phyloP scores from a whole-genome alignment of 1,140 invertebrate species.

The Papilio aristodemus region DNA sequence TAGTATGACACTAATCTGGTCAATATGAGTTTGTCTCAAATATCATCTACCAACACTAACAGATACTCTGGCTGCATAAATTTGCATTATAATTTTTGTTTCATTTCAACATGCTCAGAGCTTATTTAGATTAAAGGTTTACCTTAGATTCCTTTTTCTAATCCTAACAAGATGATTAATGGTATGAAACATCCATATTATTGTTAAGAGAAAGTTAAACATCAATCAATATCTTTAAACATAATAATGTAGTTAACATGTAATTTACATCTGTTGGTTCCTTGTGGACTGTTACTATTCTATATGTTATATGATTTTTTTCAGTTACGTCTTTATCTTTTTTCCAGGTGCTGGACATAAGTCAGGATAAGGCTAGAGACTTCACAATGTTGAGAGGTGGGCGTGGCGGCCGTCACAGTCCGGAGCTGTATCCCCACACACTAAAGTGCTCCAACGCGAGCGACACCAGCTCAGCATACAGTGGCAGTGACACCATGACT shows the following conservation, averaged over 20 bases:
- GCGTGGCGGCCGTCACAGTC: slow-evolving; percentile 80
- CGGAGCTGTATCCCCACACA: slow-evolving; percentile 88
- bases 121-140: no score
- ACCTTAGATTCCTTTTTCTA: no score
- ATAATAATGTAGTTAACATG: not conserved
- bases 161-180: no score
- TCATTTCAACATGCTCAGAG: no score
- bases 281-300: not conserved
- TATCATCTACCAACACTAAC: no score
- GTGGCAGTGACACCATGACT: slow-evolving; percentile 97
- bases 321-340: slow-evolving; percentile 13
- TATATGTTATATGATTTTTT: slow-evolving; percentile 16
- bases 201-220: no score
- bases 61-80: no score
- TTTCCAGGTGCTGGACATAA: slow-evolving; percentile 67
- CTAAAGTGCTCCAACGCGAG: slow-evolving; percentile 94
- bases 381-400: slow-evolving; percentile 81
- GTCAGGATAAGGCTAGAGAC: slow-evolving; percentile 54
- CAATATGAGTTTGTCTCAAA: no score
- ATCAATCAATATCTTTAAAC: not conserved
- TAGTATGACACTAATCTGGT: no score
- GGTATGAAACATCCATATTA: no score
- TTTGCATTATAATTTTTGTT: no score
- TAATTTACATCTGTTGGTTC: not conserved
- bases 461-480: slow-evolving; percentile 97